Percentiles rank a stretch among this genome's conserved stretches.
Conservation (phyloP, 2,797 vertebrate genomes). For the Spinus olivaceus region DNA sequence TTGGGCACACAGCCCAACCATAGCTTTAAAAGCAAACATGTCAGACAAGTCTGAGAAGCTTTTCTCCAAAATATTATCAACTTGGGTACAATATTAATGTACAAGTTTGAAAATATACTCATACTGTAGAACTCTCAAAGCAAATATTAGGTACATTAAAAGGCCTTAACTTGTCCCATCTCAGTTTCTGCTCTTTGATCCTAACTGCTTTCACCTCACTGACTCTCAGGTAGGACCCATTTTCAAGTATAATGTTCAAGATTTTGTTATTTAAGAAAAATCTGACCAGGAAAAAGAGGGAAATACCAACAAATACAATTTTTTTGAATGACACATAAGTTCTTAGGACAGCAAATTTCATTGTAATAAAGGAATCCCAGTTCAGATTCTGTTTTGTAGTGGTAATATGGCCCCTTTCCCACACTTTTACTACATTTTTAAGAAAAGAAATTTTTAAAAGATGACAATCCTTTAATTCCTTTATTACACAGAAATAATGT, state of each 20-base stretch:
- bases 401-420: neutral
- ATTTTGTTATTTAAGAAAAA: neutral
- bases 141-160: neutral
- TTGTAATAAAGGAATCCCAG: neutral
- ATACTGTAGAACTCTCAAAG: neutral
- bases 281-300: neutral
- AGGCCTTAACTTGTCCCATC: neutral
- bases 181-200: neutral
- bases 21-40: neutral
- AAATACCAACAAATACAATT: neutral
- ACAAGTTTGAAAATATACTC: neutral
- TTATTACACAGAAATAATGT: neutral
- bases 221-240: neutral
- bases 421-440: neutral
- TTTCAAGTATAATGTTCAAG: neutral
- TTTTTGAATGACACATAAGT: neutral
- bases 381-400: neutral
- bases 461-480: neutral
- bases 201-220: neutral
- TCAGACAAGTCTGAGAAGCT: neutral
- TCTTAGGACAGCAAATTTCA: neutral
- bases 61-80: neutral
- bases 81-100: neutral
- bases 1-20: fast-evolving
- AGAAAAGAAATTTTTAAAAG: neutral